Conservation (phyloP, 2,797 vertebrate species). For the Acropternis orthonyx region DNA sequence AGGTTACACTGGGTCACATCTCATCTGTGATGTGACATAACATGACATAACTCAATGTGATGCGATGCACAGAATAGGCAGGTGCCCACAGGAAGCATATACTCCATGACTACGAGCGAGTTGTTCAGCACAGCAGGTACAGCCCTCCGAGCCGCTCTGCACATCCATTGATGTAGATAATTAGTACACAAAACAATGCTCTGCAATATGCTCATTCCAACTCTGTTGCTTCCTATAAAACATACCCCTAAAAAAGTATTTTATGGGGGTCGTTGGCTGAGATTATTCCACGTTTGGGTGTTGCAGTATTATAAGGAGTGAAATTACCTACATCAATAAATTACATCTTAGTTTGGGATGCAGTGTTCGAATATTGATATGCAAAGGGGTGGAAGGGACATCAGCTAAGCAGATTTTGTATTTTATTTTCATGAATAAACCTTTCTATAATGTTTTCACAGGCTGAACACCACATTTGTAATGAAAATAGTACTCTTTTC, state of each 20-base stretch:
- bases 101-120: slow-evolving; percentile 29
- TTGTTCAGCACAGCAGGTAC: slow-evolving; percentile 61
- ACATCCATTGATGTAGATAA: slow-evolving; percentile 54
- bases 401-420: background rate
- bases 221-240: slow-evolving; percentile 9
- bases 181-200: slow-evolving; percentile 47
- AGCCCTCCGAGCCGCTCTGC: background rate
- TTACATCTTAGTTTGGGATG: background rate
- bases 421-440: background rate
- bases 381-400: background rate
- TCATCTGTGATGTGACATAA: slow-evolving; percentile 66
- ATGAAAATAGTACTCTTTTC: background rate
- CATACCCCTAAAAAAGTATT: background rate
- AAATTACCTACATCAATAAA: background rate
- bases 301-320: background rate
- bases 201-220: slow-evolving; percentile 36
- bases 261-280: background rate
- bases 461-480: background rate
- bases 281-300: background rate
- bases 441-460: background rate
- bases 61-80: slow-evolving; percentile 47
- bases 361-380: accelerated
- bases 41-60: slow-evolving; percentile 56
- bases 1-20: slow-evolving; percentile 50
- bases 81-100: slow-evolving; percentile 70